phyloP scores from a whole-genome alignment of 2,888 invertebrate species.

The Cephus sareptanus region DNA sequence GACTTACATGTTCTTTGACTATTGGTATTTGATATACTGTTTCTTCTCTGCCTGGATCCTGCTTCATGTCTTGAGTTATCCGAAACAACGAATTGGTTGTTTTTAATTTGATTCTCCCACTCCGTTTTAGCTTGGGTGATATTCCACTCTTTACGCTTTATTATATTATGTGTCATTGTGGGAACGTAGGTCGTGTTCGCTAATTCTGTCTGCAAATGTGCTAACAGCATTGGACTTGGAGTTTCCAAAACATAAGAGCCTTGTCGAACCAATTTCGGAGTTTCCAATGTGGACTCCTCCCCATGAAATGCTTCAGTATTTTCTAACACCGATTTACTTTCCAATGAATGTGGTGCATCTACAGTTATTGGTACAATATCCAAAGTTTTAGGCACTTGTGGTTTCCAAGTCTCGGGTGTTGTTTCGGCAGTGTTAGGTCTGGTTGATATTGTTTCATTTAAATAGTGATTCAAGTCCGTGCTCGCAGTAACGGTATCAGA shows the following conservation, averaged over 20 bases:
- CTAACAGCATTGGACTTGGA: conserved; percentile 81
- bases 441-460: conserved; percentile 36
- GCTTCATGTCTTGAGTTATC: conserved; percentile 22
- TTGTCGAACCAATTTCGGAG: conserved; percentile 73
- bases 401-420: conserved; percentile 43
- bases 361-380: conserved; percentile 57
- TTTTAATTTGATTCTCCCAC: conserved; percentile 45
- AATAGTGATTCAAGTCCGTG: conserved; percentile 44
- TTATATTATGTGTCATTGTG: conserved; percentile 30
- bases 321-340: conserved; percentile 16
- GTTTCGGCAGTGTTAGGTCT: conserved; percentile 40
- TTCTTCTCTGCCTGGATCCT: conserved; percentile 31
- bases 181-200: conserved; percentile 40
- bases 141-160: conserved; percentile 53
- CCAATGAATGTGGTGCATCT: conserved; percentile 29
- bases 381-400: conserved; percentile 60
- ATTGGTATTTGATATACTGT: conserved; percentile 29
- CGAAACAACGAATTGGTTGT: conserved; percentile 25
- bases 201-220: conserved; percentile 68
- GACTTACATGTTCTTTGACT: conserved; percentile 31
- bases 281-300: conserved; percentile 63
- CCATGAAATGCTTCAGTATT: conserved; percentile 24
- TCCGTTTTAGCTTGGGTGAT: conserved; percentile 46
- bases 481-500: conserved; percentile 39
- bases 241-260: conserved; percentile 83